Evolutionary conservation across 1,140 invertebrate species (phyloP), one percentile per base, ranked within the genome.

Genomic region (Magallana ariakensis): DNA sequence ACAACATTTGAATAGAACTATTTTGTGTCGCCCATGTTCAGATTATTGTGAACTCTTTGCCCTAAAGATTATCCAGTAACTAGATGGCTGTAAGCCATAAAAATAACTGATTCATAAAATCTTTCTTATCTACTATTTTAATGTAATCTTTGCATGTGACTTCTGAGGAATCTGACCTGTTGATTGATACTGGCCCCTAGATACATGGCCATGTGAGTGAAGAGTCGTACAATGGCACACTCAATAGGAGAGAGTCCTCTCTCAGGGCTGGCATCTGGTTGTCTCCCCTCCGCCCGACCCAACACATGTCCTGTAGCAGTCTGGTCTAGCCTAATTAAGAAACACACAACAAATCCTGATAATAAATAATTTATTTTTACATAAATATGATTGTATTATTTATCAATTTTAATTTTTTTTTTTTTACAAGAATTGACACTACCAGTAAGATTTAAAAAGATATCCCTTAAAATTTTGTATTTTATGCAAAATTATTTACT

Each of bases 281-380:
- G 70, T 83, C 90, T 86, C 16, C 84, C 26, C 8, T 82, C 80
- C 13, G 92, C 91, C 19, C 54, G 11, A n/a, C 92, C 92, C 22
- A 93, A 87, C 57, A 92, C 92, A 81, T 93, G 92, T 16, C 93
- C 93, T 26, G 86, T 88, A 58, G 88, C 75, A 11, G 92, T 91
- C 15, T 85, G 88, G 70, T 92, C 89, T 55, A 58, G n/a, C 57
- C 89, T 90, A 33, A 9, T 62, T 26, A 60, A 80, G 13, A 80
- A 80, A 26, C 33, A 33, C 33, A 33, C 7, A 80, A 8, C 13
- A 60, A 60, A 60, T 60, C 3, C 70, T 13, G 16, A 80, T 62
- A 3, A 16, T 16, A 6, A 62, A 16, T 16, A 15, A 62, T 6
- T 2, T 80, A 80, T 13, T 22, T 26, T 13, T 19, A 22, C 13